phyloP scores from a whole-genome alignment of 2,888 invertebrate species.

The Dynastes grantii region DNA sequence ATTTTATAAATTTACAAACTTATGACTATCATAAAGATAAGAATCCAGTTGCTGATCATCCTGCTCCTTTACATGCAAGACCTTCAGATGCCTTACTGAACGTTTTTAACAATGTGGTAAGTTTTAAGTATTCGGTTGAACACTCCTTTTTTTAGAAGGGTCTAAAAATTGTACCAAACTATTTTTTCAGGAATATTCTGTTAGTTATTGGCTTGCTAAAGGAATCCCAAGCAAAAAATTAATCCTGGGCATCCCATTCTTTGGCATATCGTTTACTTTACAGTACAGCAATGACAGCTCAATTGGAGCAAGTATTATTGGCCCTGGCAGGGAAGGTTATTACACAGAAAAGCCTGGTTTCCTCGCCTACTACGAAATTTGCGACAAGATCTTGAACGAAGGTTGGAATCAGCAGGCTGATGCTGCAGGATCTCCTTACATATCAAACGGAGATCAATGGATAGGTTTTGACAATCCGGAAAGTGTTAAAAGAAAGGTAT shows the following conservation, averaged over 20 bases:
- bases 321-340: conserved; percentile 78
- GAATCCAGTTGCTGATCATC: conserved; percentile 71
- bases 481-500: conserved; percentile 79
- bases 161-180: neutral
- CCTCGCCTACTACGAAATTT: conserved; percentile 83
- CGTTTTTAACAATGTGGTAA: conserved; percentile 73
- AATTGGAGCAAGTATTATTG: conserved; percentile 75
- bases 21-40: conserved; percentile 75
- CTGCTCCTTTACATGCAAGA: conserved; percentile 71
- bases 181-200: conserved; percentile 76
- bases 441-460: conserved; percentile 84
- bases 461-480: conserved; percentile 83
- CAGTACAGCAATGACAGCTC: conserved; percentile 72
- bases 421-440: conserved; percentile 78
- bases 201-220: conserved; percentile 77
- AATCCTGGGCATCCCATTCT: conserved; percentile 82
- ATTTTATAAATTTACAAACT: conserved; percentile 80
- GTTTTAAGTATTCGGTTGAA: conserved; percentile 54
- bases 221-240: conserved; percentile 80
- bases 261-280: conserved; percentile 81
- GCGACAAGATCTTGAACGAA: conserved; percentile 67
- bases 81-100: conserved; percentile 72
- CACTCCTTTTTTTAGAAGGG: too few relatives aligned
- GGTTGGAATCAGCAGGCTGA: conserved; percentile 70
- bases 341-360: conserved; percentile 81